Conservation (phyloP, 2,113 vertebrate genomes). For the Apodemus speciosus region DNA sequence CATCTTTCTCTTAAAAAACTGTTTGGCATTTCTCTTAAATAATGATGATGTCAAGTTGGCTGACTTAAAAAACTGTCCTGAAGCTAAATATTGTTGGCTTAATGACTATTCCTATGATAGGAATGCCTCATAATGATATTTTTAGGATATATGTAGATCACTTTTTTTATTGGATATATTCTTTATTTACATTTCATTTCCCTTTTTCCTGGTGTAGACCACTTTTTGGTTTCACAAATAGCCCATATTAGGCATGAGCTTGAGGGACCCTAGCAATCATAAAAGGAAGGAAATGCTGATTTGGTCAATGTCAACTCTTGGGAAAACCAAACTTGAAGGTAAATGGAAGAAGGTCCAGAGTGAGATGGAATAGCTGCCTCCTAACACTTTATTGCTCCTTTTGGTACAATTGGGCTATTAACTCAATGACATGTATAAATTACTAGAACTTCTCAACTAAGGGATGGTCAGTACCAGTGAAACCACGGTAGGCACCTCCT, state of each 20-base stretch:
- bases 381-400: not conserved
- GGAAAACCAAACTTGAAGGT: not conserved
- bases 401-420: not conserved
- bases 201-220: too few relatives aligned
- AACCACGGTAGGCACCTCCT: not conserved
- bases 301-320: not conserved
- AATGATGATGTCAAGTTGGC: not conserved
- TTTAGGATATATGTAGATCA: not conserved
- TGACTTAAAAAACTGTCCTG: not conserved
- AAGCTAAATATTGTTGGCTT: not conserved
- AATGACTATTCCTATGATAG: not conserved
- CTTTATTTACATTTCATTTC: too few relatives aligned
- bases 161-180: too few relatives aligned
- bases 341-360: not conserved
- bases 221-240: slow-evolving; percentile 44
- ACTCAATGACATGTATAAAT: not conserved
- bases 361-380: not conserved
- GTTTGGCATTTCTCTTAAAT: not conserved
- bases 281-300: slow-evolving; percentile 29
- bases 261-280: not conserved
- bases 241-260: not conserved
- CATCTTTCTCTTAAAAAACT: slow-evolving; percentile 29
- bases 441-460: not conserved
- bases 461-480: not conserved
- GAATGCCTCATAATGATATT: not conserved